phyloP scores from a whole-genome alignment of 2,888 invertebrate genomes.

The Epicampocera succincta region DNA sequence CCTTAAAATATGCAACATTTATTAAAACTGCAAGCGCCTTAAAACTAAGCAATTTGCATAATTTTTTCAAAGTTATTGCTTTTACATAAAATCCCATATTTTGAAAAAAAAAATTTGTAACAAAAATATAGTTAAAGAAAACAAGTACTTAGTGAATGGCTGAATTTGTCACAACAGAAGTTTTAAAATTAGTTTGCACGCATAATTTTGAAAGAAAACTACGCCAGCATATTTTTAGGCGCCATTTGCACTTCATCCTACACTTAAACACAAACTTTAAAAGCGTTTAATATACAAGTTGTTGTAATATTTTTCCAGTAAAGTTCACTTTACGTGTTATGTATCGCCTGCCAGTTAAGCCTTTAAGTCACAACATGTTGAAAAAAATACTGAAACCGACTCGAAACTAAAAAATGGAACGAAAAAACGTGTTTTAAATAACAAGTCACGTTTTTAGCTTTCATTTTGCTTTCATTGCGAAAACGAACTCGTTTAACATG shows the following conservation, averaged over 20 bases:
- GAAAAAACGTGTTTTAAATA: constrained; percentile 63
- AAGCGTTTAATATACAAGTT: not conserved
- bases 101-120: constrained; percentile 9
- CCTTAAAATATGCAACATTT: constrained; percentile 52
- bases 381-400: not conserved
- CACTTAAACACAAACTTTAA: constrained; percentile 5
- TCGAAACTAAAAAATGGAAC: constrained; percentile 11
- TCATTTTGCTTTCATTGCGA: constrained; percentile 26
- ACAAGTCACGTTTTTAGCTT: constrained; percentile 65
- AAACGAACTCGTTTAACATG: constrained; percentile 20
- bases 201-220: not conserved
- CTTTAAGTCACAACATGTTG: constrained; percentile 40
- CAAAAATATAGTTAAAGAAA: not conserved
- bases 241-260: not conserved
- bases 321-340: constrained; percentile 3
- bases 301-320: not conserved
- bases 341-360: constrained; percentile 33
- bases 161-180: not conserved
- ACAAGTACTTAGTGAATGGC: too few species aligned
- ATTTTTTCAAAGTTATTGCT: constrained; percentile 1
- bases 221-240: not conserved
- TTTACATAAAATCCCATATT: not conserved
- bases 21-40: constrained; percentile 6
- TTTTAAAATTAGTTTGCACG: not conserved
- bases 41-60: constrained; percentile 30